Evolutionary conservation across 2,113 vertebrate species (phyloP).

Genomic region (Ptychochromis oligacanthus): DNA sequence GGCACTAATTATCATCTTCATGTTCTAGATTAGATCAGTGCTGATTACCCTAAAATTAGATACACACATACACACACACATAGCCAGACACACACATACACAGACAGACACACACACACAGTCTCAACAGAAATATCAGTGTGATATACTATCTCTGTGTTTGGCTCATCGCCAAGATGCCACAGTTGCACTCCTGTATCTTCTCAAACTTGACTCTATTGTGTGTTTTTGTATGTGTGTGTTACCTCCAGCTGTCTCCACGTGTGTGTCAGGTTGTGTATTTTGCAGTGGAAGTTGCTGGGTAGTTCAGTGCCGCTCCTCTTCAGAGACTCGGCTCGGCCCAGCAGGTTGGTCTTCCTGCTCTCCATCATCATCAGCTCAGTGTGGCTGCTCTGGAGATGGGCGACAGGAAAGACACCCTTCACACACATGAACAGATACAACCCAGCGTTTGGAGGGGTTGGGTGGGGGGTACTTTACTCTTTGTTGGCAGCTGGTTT

Average conservation of each 20-base stretch:
- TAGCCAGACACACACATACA: slow-evolving; percentile 32
- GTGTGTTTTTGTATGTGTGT: neutral
- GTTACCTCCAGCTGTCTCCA: slow-evolving; percentile 94
- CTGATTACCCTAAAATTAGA: slow-evolving; percentile 67
- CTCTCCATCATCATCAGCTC: slow-evolving; percentile 92
- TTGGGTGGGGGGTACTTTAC: neutral
- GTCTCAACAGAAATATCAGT: slow-evolving; percentile 13
- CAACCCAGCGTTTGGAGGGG: neutral
- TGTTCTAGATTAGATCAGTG: slow-evolving; percentile 62
- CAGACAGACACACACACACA: slow-evolving; percentile 22
- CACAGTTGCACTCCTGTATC: neutral
- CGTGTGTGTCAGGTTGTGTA: slow-evolving; percentile 91
- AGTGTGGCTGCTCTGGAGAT: slow-evolving; percentile 86
- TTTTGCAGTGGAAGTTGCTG: slow-evolving; percentile 86
- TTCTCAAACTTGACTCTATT: neutral
- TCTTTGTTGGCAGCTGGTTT: neutral
- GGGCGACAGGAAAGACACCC: neutral
- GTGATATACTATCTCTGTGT: slow-evolving; percentile 17
- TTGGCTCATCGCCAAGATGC: neutral
- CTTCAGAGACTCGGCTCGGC: slow-evolving; percentile 89
- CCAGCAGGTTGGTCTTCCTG: slow-evolving; percentile 88
- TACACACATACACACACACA: slow-evolving; percentile 32
- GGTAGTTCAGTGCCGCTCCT: slow-evolving; percentile 87
- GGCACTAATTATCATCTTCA: slow-evolving; percentile 61
- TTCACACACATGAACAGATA: slow-evolving; percentile 4